Evolutionary conservation across 2,113 vertebrate species (phyloP).

Genomic region (Xenus cinereus): DNA sequence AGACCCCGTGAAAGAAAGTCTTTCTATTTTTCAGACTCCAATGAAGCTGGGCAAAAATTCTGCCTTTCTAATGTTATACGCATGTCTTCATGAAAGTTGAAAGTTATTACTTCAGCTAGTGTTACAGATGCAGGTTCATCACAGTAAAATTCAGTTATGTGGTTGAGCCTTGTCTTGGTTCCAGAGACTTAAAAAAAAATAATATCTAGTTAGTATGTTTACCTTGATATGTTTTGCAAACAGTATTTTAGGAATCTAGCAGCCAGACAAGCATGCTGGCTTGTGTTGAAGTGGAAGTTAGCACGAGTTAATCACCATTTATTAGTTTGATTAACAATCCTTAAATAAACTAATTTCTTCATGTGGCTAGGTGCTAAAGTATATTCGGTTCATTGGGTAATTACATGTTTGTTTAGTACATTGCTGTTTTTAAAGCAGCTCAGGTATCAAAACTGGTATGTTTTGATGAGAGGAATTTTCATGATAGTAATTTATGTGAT

Average conservation of each 20-base stretch:
- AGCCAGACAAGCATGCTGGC: not conserved
- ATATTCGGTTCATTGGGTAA: not conserved
- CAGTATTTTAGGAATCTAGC: not conserved
- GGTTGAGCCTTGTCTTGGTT: not conserved
- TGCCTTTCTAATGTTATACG: not conserved
- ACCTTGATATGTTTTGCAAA: not conserved
- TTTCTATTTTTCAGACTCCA: not conserved
- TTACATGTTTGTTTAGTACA: not conserved
- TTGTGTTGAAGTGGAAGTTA: not conserved
- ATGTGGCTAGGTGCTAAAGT: not conserved
- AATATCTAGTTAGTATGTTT: not conserved
- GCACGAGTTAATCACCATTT: not conserved
- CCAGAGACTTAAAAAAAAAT: not conserved
- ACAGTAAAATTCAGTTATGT: not conserved
- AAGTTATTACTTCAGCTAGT: not conserved
- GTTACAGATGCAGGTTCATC: not conserved
- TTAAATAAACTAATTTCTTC: not conserved
- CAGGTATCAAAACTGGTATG: not conserved
- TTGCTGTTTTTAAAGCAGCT: not conserved
- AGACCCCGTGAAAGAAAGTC: not conserved
- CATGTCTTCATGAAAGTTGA: not conserved
- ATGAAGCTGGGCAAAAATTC: not conserved
- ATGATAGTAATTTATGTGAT: not conserved
- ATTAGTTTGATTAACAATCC: not conserved
- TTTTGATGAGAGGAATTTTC: not conserved